Percentiles rank a stretch among this genome's conserved stretches.
These are phyloP conservation scores for Limnephilus lunatus DNA, from an alignment of 2,888 invertebrate species.

Conservation along the genomic window DNA sequence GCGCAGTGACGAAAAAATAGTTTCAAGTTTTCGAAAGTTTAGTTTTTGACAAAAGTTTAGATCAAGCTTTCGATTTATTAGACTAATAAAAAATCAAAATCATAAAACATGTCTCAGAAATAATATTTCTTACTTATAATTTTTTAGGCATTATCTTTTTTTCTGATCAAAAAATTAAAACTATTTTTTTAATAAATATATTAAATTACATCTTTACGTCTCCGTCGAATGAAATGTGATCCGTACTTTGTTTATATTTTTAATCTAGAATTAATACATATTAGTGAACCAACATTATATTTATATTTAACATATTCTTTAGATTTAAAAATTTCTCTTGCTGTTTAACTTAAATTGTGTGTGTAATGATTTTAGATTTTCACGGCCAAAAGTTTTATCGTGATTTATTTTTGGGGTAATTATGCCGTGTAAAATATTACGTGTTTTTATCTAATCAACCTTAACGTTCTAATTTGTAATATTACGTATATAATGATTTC, in stretches of 20 bases:
- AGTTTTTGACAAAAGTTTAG: neutral
- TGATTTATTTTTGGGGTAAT: no score
- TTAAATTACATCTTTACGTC: no score
- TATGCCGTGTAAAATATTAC: no score
- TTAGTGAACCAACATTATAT: neutral
- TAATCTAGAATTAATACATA: neutral
- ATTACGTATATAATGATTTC: no score
- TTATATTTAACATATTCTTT: neutral
- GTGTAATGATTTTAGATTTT: no score
- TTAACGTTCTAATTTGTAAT: neutral
- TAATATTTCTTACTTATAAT: no score
- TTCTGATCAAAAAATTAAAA: no score
- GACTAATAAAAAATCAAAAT: neutral
- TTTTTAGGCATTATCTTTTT: no score
- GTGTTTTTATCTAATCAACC: neutral
- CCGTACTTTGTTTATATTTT: neutral
- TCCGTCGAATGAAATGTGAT: neutral
- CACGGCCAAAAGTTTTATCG: no score
- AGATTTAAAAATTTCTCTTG: neutral
- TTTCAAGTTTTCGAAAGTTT: no score
- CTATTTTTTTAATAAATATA: no score
- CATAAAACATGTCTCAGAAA: no score
- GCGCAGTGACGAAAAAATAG: neutral
- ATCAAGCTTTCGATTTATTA: neutral
- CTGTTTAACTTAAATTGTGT: neutral